A percentile compares a stretch with the other conserved stretches of the same genome.
Evolutionary conservation across 2,797 vertebrate genomes (phyloP).

Genomic region (Meda fulgida): DNA sequence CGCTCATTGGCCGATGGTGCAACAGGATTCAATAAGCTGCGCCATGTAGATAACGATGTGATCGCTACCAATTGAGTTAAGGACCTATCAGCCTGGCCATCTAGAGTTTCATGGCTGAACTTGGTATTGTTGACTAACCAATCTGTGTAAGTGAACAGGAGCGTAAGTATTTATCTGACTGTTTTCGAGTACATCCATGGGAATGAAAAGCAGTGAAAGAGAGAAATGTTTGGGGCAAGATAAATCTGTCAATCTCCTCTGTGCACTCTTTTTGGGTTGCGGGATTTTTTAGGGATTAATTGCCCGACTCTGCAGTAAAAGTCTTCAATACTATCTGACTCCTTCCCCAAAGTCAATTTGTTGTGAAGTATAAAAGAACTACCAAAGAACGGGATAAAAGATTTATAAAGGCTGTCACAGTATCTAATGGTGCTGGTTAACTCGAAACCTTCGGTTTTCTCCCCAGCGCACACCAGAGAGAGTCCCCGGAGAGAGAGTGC

Average conservation of each 20-base stretch:
- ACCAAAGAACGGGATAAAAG: conserved; percentile 72
- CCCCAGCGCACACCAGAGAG: conserved; percentile 45
- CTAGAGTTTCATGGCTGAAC: too few relatives aligned
- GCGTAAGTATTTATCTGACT: conserved; percentile 15
- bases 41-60: too few relatives aligned
- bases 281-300: conserved; percentile 66
- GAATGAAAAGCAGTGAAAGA: neutral
- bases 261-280: conserved; percentile 1
- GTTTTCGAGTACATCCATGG: neutral
- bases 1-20: too few relatives aligned
- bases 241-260: conserved; percentile 29
- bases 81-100: too few relatives aligned
- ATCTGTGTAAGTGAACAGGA: neutral
- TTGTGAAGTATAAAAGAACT: conserved; percentile 64
- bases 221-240: conserved; percentile 13
- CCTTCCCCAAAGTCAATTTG: conserved; percentile 72
- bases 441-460: conserved; percentile 62
- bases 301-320: conserved; percentile 64
- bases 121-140: too few relatives aligned
- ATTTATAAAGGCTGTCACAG: conserved; percentile 71
- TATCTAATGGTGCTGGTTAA: conserved; percentile 65
- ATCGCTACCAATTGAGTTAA: too few relatives aligned
- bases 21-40: too few relatives aligned
- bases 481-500: conserved; percentile 32
- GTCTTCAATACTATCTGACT: conserved; percentile 69